Percentiles rank a stretch among this genome's conserved stretches.
These are phyloP conservation scores for Aspiorhynchus laticeps DNA, from an alignment of 2,113 vertebrate species.

Conservation along the genomic window DNA sequence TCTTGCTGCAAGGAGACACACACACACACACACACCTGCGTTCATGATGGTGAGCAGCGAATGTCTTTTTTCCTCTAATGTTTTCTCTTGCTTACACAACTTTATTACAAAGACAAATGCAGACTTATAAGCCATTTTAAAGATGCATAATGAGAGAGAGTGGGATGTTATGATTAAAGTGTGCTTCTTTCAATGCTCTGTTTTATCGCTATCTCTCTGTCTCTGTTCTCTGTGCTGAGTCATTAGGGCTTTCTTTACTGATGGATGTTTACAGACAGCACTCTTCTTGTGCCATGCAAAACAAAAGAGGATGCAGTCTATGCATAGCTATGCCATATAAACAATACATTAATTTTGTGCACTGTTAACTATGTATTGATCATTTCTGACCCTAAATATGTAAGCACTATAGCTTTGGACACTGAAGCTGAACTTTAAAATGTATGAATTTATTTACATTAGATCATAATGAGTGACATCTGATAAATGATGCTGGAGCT, in stretches of 20 bases:
- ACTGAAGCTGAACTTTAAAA: not conserved
- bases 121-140: not conserved
- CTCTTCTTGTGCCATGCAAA: not conserved
- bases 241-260: constrained; percentile 25
- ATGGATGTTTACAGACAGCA: constrained; percentile 14
- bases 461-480: not conserved
- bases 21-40: not conserved
- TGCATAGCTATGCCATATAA: not conserved
- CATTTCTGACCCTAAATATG: not conserved
- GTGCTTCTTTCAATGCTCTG: not conserved
- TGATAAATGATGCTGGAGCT: not conserved
- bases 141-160: not conserved
- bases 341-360: not conserved
- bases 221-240: not conserved
- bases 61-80: not conserved
- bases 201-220: not conserved
- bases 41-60: constrained; percentile 5
- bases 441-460: not conserved
- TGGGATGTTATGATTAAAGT: not conserved
- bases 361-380: not conserved
- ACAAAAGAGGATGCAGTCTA: not conserved
- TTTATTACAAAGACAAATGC: not conserved
- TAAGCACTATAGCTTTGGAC: not conserved
- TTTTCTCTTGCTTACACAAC: not conserved
- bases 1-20: constrained; percentile 6